A percentile compares a stretch with the other conserved stretches of the same genome.
These are phyloP conservation scores for Tinea semifulvella DNA, from an alignment of 2,888 invertebrate genomes.

Conservation along the genomic window DNA sequence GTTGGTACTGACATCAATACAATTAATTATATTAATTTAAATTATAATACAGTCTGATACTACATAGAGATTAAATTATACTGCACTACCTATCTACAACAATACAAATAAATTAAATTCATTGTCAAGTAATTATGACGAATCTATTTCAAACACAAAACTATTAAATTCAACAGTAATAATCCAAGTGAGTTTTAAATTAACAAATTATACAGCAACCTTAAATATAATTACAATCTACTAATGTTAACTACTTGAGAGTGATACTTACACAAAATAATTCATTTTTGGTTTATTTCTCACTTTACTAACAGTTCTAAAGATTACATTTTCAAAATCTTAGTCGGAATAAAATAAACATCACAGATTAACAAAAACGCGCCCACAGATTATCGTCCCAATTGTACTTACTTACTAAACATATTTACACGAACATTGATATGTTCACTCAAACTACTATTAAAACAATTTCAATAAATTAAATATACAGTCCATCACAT, in stretches of 20 bases:
- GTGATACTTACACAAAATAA: conserved; percentile 47
- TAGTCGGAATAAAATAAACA: conserved; percentile 30
- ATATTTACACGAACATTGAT: conserved; percentile 40
- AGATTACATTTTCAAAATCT: not conserved
- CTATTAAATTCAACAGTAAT: conserved; percentile 17
- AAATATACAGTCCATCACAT: conserved; percentile 20
- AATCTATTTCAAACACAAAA: conserved; percentile 25
- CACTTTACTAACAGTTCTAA: conserved; percentile 35
- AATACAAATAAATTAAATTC: conserved; percentile 51
- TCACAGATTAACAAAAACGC: conserved; percentile 54
- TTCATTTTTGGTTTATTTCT: conserved; percentile 66
- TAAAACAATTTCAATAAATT: conserved; percentile 51
- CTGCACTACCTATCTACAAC: conserved; percentile 25
- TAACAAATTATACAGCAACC: not conserved
- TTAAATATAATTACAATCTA: not conserved
- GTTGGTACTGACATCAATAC: conserved; percentile 51
- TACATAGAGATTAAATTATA: conserved; percentile 4
- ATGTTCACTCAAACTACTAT: conserved; percentile 40
- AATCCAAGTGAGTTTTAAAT: conserved; percentile 1
- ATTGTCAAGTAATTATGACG: conserved; percentile 22
- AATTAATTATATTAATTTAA: conserved; percentile 8
- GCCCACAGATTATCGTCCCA: conserved; percentile 27
- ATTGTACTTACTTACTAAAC: conserved; percentile 26
- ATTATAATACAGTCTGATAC: not conserved
- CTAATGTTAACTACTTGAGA: conserved; percentile 39